Percentiles rank a stretch among this genome's conserved stretches.
Evolutionary conservation across 2,888 invertebrate species (phyloP).

Genomic region (Rhagophthalmus giganteus): DNA sequence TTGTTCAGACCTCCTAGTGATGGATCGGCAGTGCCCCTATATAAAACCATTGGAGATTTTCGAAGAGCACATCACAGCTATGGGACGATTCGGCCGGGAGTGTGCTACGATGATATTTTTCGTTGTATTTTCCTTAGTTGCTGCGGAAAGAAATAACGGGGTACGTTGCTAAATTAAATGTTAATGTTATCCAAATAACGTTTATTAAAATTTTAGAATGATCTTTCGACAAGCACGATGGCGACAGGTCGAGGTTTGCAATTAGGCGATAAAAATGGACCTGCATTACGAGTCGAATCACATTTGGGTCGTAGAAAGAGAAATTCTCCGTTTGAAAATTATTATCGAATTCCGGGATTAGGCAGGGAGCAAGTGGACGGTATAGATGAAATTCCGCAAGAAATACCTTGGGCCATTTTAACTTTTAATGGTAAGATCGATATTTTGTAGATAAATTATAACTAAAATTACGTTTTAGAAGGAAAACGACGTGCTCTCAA

Average conservation of each 20-base stretch:
- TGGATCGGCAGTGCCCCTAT: constrained; percentile 35
- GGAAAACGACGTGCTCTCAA: constrained; percentile 50
- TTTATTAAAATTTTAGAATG: too few species aligned
- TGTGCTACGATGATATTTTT: constrained; percentile 35
- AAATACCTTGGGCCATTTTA: constrained; percentile 52
- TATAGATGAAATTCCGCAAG: constrained; percentile 52
- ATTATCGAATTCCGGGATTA: constrained; percentile 38
- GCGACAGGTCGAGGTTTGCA: constrained; percentile 3
- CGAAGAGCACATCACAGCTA: constrained; percentile 30
- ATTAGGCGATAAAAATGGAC: constrained; percentile 28
- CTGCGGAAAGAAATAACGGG: constrained; percentile 10
- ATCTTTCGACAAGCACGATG: not conserved
- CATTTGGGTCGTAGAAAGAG: constrained; percentile 59
- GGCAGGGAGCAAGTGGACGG: constrained; percentile 47
- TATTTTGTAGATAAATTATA: not conserved
- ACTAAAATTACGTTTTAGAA: constrained; percentile 25
- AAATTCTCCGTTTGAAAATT: constrained; percentile 42
- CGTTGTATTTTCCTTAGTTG: constrained; percentile 6
- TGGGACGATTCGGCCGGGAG: constrained; percentile 38
- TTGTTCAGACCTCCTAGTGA: constrained; percentile 42
- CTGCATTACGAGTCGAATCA: constrained; percentile 59
- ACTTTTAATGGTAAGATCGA: constrained; percentile 50
- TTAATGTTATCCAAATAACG: too few species aligned
- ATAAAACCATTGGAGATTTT: constrained; percentile 38
- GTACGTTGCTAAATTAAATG: constrained; percentile 12